Evolutionary conservation across 2,888 invertebrate genomes (phyloP), one percentile per base, ranked within the genome.

Genomic region (Mythimna pallens): DNA sequence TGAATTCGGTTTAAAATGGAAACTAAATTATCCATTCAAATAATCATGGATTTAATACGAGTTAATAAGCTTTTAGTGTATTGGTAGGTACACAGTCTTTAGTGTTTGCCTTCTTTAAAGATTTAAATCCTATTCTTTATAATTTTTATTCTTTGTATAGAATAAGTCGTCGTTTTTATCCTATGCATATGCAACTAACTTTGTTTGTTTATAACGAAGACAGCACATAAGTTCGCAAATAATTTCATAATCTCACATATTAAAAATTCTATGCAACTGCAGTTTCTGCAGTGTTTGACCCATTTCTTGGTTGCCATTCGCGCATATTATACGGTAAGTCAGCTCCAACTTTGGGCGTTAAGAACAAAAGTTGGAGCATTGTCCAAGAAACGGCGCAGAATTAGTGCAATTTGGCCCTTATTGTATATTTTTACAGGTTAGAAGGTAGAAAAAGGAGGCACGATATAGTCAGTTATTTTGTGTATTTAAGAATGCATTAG

Each of bases 321-420:
- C 7, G 66, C 63, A n/a, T 61, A 76, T 68, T 65, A 72, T 77
- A 70, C 50, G 57, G 72, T 64, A 85, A 58, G 30, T 73, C 65
- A n/a, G 52, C 14, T 43, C 20, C 12, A 86, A 81, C 64, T 86
- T 81, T 22, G 52, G 61, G 68, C 67, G 58, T 81, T 81, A 84
- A 75, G 76, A 82, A 73, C 78, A 67, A 78, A 78, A 81, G 74
- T 81, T 83, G 17, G 70, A 68, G 73, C 58, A 83, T 57, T 25
- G 75, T 61, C n/a, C 61, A 61, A 78, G 54, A 63, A 73, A 63
- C 59, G 50, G n/a, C 2, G 47, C 25, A 30, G 57, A 59, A 70
- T 82, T 65, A 70, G 63, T 17, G 62, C 36, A 70, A 63, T 68
- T 70, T 68, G 22, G 10, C n/a, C 67, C 59, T 17, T 66, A 65